phyloP scores from a whole-genome alignment of 2,888 invertebrate species.

The Hypomecis atomaria region DNA sequence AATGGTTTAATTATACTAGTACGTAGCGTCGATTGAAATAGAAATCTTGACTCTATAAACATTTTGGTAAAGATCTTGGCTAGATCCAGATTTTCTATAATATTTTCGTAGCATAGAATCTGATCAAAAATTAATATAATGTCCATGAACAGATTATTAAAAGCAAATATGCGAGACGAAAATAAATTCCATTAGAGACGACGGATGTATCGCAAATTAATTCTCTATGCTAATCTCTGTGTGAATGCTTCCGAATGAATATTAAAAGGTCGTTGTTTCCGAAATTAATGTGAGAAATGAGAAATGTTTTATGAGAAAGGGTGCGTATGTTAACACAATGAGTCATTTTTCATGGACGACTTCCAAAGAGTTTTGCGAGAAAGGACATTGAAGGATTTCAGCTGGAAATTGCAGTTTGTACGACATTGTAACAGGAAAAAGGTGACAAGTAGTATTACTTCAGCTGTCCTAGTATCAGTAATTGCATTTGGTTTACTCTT shows the following conservation, averaged over 20 bases:
- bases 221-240: slow-evolving; percentile 30
- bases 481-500: not conserved
- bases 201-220: slow-evolving; percentile 22
- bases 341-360: not conserved
- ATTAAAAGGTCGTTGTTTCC: slow-evolving; percentile 14
- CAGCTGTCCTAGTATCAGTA: not conserved
- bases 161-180: slow-evolving; percentile 17
- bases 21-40: not conserved
- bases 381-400: not conserved
- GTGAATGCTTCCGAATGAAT: slow-evolving; percentile 18
- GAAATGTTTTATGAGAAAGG: slow-evolving; percentile 7
- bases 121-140: slow-evolving; percentile 4
- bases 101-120: not conserved
- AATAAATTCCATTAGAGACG: slow-evolving; percentile 24
- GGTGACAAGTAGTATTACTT: not conserved
- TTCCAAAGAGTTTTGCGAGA: slow-evolving; percentile 1
- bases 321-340: not conserved
- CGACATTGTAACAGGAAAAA: not conserved
- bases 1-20: slow-evolving; percentile 11
- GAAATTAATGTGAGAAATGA: slow-evolving; percentile 3
- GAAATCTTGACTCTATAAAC: not conserved
- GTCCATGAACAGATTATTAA: slow-evolving; percentile 7
- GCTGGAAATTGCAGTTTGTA: not conserved
- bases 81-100: not conserved
- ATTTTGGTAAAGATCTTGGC: not conserved